These are phyloP conservation scores for Holacanthella duospinosa DNA, from an alignment of 2,888 invertebrate genomes.

Conservation along the genomic window DNA sequence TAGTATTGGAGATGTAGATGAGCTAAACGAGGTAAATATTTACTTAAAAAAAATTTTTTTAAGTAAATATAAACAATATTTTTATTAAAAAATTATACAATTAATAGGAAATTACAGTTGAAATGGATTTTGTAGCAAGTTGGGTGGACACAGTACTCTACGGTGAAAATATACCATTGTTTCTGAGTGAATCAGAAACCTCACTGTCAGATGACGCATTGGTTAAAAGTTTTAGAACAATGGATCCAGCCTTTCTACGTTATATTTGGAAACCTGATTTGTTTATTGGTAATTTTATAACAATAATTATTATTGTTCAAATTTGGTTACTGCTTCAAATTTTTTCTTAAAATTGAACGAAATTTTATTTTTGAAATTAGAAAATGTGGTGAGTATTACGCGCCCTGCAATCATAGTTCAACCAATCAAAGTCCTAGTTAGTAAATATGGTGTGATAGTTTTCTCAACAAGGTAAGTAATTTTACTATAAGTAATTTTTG, in stretches of 20 bases:
- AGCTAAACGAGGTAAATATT: not conserved
- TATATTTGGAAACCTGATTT: constrained; percentile 2
- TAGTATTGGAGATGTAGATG: not conserved
- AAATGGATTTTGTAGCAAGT: not conserved
- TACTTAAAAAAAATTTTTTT: not conserved
- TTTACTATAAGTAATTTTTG: not conserved
- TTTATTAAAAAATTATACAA: too few species aligned
- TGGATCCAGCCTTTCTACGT: not conserved
- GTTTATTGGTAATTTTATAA: not conserved
- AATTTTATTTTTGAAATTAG: not conserved
- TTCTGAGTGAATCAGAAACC: not conserved
- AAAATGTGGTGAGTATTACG: not conserved
- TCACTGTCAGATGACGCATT: not conserved
- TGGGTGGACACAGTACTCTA: not conserved
- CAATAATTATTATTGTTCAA: not conserved
- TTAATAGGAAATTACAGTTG: not conserved
- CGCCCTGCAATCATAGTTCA: not conserved
- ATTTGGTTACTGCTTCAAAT: not conserved
- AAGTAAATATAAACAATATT: not conserved
- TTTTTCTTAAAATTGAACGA: not conserved
- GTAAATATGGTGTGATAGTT: not conserved
- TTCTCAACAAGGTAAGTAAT: not conserved
- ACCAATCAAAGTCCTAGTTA: not conserved
- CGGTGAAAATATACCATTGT: not conserved
- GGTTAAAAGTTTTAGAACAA: not conserved